Evolutionary conservation across 2,113 vertebrate genomes (phyloP), one percentile per base, ranked within the genome.

Genomic region (Setophaga kirtlandii): DNA sequence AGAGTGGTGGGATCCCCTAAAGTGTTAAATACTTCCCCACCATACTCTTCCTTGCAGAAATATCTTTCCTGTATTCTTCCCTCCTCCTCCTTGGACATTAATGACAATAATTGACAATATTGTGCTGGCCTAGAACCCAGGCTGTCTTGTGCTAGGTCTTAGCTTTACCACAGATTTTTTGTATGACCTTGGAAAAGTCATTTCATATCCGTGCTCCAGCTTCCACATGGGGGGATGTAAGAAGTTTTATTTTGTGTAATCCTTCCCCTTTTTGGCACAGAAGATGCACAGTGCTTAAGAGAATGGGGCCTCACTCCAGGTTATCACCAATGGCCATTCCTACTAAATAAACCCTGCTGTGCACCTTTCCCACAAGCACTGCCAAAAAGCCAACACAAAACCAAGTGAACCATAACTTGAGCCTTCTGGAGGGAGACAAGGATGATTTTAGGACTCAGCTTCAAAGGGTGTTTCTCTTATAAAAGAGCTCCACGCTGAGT

Each of bases 51-150:
- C 89, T 82, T 85, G 82, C 68, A 94, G 56, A 93, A 95, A 88
- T 90, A 81, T 80, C 70, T 83, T 88, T 74, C 37, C 63, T 93
- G 78, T 88, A 31, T 85, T 88, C 64, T 86, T 93, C 73, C 35
- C 60, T 80, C 60, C 82, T 94, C 68, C 52, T 77, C 73, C 52
- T 94, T 74, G 94, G 75, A 96, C 63, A 90, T 94, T 87, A 94
- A 83, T 94, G 73, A 83, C 87, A 91, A 92, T 93, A 95, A 96
- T 60, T 95, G 87, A 93, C 90, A 80, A 80, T 93, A 74, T 50
- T 92, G 39, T 90, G 56, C 85, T 96, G 92, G 85, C 87, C 94
- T 86, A 88, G 55, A 86, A 83, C 59, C 88, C 82, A 52, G 35
- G 35, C 82, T 91, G 90, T 86, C 82, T 95, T 94, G n/a, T 69